Percentiles rank a stretch among this genome's conserved stretches.
phyloP scores from a whole-genome alignment of 2,113 vertebrate genomes.

The Anser brachyrhynchus region DNA sequence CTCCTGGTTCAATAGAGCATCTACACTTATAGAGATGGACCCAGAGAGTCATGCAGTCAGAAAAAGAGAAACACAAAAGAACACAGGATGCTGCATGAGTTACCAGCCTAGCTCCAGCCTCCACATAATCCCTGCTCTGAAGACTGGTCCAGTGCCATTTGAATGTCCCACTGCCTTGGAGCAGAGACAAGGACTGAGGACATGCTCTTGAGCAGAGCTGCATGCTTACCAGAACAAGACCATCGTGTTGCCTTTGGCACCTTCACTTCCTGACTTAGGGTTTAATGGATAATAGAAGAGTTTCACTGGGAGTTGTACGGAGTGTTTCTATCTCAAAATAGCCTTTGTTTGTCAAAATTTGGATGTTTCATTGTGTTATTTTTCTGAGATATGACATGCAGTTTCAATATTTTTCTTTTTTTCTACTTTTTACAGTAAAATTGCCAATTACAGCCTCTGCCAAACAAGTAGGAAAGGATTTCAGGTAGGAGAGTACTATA shows the following conservation, averaged over 20 bases:
- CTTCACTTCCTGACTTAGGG: neutral
- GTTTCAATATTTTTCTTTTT: neutral
- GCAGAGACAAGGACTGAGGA: neutral
- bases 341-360: neutral
- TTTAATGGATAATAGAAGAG: neutral
- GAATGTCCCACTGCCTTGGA: neutral
- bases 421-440: slow-evolving; percentile 43
- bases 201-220: neutral
- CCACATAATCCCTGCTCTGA: neutral
- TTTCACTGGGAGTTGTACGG: neutral
- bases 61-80: neutral
- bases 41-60: neutral
- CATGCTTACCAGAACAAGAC: neutral
- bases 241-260: neutral
- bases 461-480: slow-evolving; percentile 35
- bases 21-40: neutral
- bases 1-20: neutral
- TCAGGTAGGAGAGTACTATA: slow-evolving; percentile 47
- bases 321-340: neutral
- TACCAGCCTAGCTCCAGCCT: neutral
- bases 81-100: neutral
- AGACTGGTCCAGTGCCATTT: neutral
- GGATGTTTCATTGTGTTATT: neutral
- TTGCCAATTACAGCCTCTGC: neutral
- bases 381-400: neutral